Evolutionary conservation across 2,113 vertebrate genomes (phyloP).

Genomic region (Psittacula cyanocephala): DNA sequence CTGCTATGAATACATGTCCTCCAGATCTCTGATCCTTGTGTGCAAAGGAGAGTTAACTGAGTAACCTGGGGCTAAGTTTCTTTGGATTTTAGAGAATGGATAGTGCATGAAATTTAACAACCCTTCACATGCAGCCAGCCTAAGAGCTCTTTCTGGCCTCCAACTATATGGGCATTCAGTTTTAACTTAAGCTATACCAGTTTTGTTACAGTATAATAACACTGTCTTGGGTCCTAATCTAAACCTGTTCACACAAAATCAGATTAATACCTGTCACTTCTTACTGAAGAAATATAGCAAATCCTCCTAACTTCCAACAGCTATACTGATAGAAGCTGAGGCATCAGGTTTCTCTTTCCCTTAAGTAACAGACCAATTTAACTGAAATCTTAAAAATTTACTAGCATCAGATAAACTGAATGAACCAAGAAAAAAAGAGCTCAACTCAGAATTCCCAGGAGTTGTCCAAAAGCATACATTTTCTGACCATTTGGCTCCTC

Average conservation of each 20-base stretch:
- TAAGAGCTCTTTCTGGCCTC: not conserved
- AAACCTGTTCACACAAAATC: conserved; percentile 8
- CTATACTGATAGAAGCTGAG: not conserved
- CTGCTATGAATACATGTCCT: not conserved
- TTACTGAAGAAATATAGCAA: not conserved
- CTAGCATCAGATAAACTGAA: not conserved
- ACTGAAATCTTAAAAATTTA: conserved; percentile 2
- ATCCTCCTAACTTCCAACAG: not conserved
- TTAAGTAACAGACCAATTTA: not conserved
- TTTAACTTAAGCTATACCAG: not conserved
- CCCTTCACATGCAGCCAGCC: not conserved
- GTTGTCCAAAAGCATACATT: not conserved
- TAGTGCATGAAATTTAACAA: not conserved
- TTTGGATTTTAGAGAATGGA: not conserved
- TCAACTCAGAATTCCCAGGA: not conserved
- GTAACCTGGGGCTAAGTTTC: not conserved
- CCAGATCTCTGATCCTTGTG: not conserved
- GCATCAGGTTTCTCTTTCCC: not conserved
- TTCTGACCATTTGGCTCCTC: not conserved
- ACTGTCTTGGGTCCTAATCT: not conserved
- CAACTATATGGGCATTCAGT: not conserved
- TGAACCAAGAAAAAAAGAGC: not conserved
- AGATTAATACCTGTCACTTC: not conserved
- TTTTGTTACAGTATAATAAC: not conserved
- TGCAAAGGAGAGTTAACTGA: not conserved